Conservation (phyloP, 2,888 invertebrate species). For the Andrena hattorfiana region DNA sequence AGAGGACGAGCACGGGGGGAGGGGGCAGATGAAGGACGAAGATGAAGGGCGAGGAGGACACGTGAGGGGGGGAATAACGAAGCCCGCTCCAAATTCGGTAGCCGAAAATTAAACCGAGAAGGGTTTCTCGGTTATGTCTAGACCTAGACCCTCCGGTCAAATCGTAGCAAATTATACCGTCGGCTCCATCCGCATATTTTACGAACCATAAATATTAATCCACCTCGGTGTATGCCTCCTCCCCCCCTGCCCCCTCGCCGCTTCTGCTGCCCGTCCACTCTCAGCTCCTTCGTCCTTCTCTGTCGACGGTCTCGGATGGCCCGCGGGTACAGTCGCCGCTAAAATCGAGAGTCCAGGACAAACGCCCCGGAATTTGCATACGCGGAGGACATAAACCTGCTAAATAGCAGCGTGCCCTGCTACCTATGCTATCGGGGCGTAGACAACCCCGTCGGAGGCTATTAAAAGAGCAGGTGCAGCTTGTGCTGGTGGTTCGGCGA, state of each 20-base stretch:
- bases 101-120: slow-evolving; percentile 74
- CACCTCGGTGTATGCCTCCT: slow-evolving; percentile 49
- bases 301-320: slow-evolving; percentile 26
- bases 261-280: slow-evolving; percentile 31
- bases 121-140: slow-evolving; percentile 65
- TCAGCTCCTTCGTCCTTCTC: slow-evolving; percentile 23
- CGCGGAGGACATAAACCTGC: neutral
- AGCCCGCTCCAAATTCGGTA: slow-evolving; percentile 71
- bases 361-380: slow-evolving; percentile 34
- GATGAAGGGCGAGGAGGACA: slow-evolving; percentile 35
- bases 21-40: neutral
- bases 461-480: neutral
- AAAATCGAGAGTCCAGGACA: slow-evolving; percentile 60
- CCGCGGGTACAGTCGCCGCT: slow-evolving; percentile 61
- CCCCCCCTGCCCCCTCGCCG: slow-evolving; percentile 16
- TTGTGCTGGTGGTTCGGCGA: neutral
- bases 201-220: slow-evolving; percentile 79
- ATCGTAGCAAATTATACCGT: slow-evolving; percentile 78
- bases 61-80: slow-evolving; percentile 59
- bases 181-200: slow-evolving; percentile 76
- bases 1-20: slow-evolving; percentile 32
- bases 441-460: neutral
- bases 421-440: neutral
- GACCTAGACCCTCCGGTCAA: slow-evolving; percentile 78
- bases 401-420: neutral